Evolutionary conservation across 2,888 invertebrate genomes (phyloP).

Genomic region (Euspilapteryx auroguttella): DNA sequence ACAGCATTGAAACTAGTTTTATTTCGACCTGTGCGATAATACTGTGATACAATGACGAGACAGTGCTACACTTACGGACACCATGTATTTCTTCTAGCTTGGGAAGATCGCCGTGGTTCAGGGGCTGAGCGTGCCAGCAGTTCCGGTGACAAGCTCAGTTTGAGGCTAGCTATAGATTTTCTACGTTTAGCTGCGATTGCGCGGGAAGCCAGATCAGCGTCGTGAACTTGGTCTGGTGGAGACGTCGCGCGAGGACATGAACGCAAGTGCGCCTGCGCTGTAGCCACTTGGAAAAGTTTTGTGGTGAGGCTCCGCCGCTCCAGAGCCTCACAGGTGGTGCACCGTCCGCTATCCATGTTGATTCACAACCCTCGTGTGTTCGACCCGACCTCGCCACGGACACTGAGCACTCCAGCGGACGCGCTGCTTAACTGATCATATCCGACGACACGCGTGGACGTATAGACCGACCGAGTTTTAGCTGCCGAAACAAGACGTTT

Average conservation of each 20-base stretch:
- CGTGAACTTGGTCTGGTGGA: conserved; percentile 28
- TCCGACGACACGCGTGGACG: conserved; percentile 42
- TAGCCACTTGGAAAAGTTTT: conserved; percentile 50
- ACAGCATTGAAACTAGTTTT: too few relatives aligned
- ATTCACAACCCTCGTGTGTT: conserved; percentile 52
- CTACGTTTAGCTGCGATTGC: conserved; percentile 50
- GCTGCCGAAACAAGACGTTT: conserved; percentile 33
- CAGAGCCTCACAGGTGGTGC: conserved; percentile 50
- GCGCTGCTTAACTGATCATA: conserved; percentile 59
- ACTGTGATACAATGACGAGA: too few relatives aligned
- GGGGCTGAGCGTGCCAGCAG: conserved; percentile 22
- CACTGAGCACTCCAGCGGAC: conserved; percentile 54
- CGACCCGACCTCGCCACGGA: conserved; percentile 44
- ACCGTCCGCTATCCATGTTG: conserved; percentile 50
- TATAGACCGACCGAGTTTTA: too few relatives aligned
- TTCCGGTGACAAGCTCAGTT: conserved; percentile 34
- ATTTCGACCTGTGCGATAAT: too few relatives aligned
- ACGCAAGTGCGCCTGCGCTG: conserved; percentile 51
- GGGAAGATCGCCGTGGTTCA: conserved; percentile 26
- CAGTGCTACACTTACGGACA: conserved; percentile 48
- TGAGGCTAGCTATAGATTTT: conserved; percentile 46
- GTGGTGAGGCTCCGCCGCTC: conserved; percentile 43
- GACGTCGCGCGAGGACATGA: conserved; percentile 33
- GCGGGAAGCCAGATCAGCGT: conserved; percentile 37
- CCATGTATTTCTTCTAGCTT: conserved; percentile 54